Evolutionary conservation across 2,797 vertebrate species (phyloP).

Genomic region (Chiroxiphia lanceolata): DNA sequence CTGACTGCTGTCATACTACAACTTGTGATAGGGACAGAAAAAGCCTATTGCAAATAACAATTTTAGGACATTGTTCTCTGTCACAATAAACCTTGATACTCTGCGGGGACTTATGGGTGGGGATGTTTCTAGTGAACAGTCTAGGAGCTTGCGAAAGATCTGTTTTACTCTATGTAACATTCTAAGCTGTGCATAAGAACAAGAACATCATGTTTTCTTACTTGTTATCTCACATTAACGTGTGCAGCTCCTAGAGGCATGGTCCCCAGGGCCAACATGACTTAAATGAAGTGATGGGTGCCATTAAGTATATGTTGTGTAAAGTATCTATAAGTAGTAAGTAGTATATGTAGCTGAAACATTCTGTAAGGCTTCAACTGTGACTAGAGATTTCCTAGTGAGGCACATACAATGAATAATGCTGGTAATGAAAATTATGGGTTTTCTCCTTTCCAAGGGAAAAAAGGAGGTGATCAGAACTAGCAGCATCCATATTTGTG

Average conservation of each 20-base stretch:
- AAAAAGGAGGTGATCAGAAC: not conserved
- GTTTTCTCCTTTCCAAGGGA: not conserved
- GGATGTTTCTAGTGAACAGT: not conserved
- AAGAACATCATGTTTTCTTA: not conserved
- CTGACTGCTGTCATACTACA: not conserved
- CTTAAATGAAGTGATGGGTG: not conserved
- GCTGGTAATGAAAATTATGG: not conserved
- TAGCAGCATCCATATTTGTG: not conserved
- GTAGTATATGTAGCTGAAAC: not conserved
- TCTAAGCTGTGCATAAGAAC: not conserved
- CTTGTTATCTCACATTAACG: not conserved
- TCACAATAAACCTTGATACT: not conserved
- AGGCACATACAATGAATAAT: not conserved
- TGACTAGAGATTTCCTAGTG: not conserved
- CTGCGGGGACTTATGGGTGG: not conserved
- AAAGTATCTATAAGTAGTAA: not conserved
- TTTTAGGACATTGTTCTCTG: not conserved
- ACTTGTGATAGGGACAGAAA: not conserved
- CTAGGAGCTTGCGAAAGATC: not conserved
- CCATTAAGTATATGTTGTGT: not conserved
- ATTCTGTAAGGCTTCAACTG: not conserved
- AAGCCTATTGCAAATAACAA: not conserved
- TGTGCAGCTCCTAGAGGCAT: not conserved
- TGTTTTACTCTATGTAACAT: not conserved
- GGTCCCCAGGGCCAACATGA: not conserved